Base-by-base conservation (phyloP, 2,888 invertebrate genomes). In the Platycnemis pennipes region DNA sequence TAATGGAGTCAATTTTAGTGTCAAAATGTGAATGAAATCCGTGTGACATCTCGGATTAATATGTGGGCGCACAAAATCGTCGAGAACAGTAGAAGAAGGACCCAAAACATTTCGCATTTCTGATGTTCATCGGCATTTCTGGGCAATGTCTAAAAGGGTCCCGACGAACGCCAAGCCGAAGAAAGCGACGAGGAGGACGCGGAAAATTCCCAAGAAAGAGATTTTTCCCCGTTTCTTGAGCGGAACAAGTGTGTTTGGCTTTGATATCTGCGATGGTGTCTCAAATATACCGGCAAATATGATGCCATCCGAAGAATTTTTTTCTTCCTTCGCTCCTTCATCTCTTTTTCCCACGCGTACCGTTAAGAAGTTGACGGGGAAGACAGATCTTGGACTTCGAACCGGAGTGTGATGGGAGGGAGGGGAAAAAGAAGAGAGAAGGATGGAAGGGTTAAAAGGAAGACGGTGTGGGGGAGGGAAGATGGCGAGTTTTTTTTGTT, bases 301-400 rank as follows among this genome's bases (percentile, higher is more conserved):
- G 77, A 77, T 77, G 7, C 77, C 77, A 63, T 77, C 77, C 77
- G 77, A 77, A 37, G 77, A 77, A 77, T 77, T 13, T 77, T n/a
- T 45, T 46, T 44, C 13, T 46, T 4, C 42, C 19, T 42, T 86
- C n/a, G n/a, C n/a, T 42, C 44, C 26, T 45, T 87, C 87, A 7
- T 8, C 42, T 87, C 45, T 87, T 45, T 63, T 69, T 91, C 91
- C 91, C 91, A 91, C 91, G 91, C 91, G 63, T n/a, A 63, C 63
- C 91, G 89, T 89, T 89, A 89, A 89, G 42, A 56, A 91, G 63
- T 91, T 91, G 56, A 53, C 53, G 16, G 31, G 89, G 91, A 63
- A 56, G 91, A 91, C 56, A 89, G 56, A 89, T 89, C 56, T 91
- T 69, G 63, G 11, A 42, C n/a, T n/a, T 88, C 53, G 63, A 69